Evolutionary conservation across 1,140 invertebrate species (phyloP).

Genomic region (Cepaea nemoralis): DNA sequence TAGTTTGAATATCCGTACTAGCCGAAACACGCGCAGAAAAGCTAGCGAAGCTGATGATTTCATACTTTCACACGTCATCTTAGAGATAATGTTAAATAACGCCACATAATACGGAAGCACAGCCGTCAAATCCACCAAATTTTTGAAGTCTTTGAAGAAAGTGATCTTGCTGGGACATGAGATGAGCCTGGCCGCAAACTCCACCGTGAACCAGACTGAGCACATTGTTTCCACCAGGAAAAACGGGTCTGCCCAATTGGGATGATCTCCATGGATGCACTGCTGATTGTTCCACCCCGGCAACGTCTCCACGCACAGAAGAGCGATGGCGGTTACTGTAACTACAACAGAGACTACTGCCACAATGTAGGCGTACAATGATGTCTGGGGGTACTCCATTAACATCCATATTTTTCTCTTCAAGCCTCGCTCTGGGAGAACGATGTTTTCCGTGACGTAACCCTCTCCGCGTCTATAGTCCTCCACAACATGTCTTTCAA

Average conservation of each 20-base stretch:
- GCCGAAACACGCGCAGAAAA: conserved; percentile 69
- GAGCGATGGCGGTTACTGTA: conserved; percentile 69
- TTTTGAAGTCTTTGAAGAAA: conserved; percentile 74
- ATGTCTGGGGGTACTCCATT: conserved; percentile 72
- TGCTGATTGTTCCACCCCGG: conserved; percentile 53
- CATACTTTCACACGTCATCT: conserved; percentile 68
- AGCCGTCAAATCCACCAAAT: conserved; percentile 74
- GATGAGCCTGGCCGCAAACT: conserved; percentile 71
- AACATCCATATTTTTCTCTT: conserved; percentile 69
- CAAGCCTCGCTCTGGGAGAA: conserved; percentile 63
- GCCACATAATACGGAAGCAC: conserved; percentile 74
- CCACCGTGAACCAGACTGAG: conserved; percentile 74
- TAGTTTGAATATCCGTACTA: conserved; percentile 71
- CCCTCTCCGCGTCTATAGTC: conserved; percentile 70
- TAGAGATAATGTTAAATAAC: conserved; percentile 68
- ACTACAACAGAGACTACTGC: conserved; percentile 69
- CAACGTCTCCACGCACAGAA: conserved; percentile 71
- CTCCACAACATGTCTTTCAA: conserved; percentile 68
- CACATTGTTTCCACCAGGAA: conserved; percentile 71
- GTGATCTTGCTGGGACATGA: conserved; percentile 71
- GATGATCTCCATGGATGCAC: conserved; percentile 56
- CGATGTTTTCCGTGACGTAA: conserved; percentile 64
- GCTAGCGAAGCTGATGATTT: conserved; percentile 69
- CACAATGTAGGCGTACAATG: conserved; percentile 65
- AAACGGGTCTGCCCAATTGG: conserved; percentile 66